Evolutionary conservation across 2,888 invertebrate genomes (phyloP), one percentile per base, ranked within the genome.

Genomic region (Margaritifera margaritifera): DNA sequence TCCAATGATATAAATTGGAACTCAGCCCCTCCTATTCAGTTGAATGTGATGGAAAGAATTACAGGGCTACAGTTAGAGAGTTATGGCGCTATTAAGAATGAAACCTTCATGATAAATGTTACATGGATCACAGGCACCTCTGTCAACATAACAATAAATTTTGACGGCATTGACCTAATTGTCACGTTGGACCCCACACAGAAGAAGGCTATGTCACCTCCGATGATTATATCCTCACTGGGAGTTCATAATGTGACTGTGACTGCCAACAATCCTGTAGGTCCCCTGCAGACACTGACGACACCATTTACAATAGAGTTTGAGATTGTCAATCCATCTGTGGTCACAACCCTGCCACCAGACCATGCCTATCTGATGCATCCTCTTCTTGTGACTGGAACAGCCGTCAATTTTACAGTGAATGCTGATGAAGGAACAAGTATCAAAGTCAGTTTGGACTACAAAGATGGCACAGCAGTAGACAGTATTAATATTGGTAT

Each of bases 11-110:
- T 86, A 22, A 81, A 76, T 62, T 31, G 52, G 0, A 64, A 42
- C 5, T 56, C 67, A 4, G 24, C 20, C 11, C 25, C 57, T 0
- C 22, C 74, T 24, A 60, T 24, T 6, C 64, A 24, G 11, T 74
- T 76, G 19, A 51, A 52, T 15, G 84, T 84, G 22, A 74, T 84
- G 54, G 83, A 84, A 63, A 76, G 74, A 18, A 84, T 87, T 54
- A 75, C 74, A 6, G 80, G 80, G 6, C 72, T 85, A 8, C 62
- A 68, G 19, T 68, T 87, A 63, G 42, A 69, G 19, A 77, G 70
- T 15, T 51, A 59, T 6, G 85, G 84, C 0, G 84, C 83, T 4
- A 67, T 75, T 27, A 69, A 68, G 27, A 63, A 71, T 15, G 61
- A 60, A 11, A 19, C 50, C 18, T 83, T 78, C 59, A 64, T 56